Evolutionary conservation across 1,140 invertebrate genomes (phyloP).

Genomic region (Protaetia brevitarsis): DNA sequence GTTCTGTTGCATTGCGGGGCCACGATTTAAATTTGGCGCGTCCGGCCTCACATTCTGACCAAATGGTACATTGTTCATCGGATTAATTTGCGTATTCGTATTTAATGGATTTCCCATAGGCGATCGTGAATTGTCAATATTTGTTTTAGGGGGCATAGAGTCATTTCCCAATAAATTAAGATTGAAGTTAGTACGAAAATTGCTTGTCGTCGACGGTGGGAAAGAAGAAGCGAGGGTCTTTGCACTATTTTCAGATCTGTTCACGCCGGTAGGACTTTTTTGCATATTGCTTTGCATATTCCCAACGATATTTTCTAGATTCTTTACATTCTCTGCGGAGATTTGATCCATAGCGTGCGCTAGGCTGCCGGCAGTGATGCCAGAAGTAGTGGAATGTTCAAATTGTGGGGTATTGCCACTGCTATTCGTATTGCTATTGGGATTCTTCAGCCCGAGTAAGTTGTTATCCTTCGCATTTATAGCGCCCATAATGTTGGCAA

Average conservation of each 20-base stretch:
- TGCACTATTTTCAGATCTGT: background rate
- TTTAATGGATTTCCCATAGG: background rate
- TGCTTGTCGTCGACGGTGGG: background rate
- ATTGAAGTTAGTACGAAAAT: background rate
- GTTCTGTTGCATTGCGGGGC: background rate
- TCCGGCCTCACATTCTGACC: background rate
- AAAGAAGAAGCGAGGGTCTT: background rate
- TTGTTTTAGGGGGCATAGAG: background rate
- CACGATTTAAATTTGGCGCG: background rate
- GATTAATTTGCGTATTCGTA: background rate
- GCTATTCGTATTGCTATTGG: background rate
- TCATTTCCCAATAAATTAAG: background rate
- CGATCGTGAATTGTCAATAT: background rate
- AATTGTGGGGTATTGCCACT: background rate
- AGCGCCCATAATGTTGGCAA: constrained; percentile 60
- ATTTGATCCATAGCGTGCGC: constrained; percentile 11
- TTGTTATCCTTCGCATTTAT: constrained; percentile 15
- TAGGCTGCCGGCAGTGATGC: background rate
- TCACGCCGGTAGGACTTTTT: background rate
- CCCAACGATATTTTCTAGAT: background rate
- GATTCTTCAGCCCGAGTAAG: no score
- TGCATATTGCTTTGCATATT: background rate
- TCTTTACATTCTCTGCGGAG: background rate
- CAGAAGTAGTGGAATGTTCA: background rate
- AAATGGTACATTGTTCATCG: background rate